Evolutionary conservation across 2,888 invertebrate species (phyloP).

Genomic region (Diaphora mendica): DNA sequence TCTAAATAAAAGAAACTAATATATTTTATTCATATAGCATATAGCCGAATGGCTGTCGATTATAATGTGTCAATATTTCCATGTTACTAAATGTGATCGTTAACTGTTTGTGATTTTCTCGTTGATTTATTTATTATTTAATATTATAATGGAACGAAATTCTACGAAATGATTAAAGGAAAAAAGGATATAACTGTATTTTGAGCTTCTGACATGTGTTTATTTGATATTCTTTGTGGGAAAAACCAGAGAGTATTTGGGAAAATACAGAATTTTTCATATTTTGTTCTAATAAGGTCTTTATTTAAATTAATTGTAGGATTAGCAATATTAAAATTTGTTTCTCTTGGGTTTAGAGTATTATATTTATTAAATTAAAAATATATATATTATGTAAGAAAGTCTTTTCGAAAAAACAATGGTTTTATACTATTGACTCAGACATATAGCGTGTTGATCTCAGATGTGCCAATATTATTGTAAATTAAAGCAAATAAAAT

Average conservation of each 20-base stretch:
- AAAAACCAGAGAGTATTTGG: background rate
- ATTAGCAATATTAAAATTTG: background rate
- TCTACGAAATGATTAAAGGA: background rate
- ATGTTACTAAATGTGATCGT: background rate
- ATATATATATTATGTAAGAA: background rate
- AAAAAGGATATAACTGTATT: background rate
- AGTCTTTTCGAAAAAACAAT: background rate
- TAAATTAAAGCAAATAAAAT: slow-evolving; percentile 42
- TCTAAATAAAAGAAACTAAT: too few relatives aligned
- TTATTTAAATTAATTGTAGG: too few relatives aligned
- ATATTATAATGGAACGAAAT: background rate
- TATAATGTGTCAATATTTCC: background rate
- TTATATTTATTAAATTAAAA: background rate
- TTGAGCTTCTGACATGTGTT: background rate
- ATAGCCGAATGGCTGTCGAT: too few relatives aligned
- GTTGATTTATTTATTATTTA: background rate
- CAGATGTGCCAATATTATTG: slow-evolving; percentile 41
- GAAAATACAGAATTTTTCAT: background rate
- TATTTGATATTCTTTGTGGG: background rate
- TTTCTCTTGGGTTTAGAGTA: background rate
- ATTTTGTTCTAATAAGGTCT: background rate
- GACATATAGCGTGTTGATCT: slow-evolving; percentile 30
- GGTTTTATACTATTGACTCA: background rate
- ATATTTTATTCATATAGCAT: too few relatives aligned
- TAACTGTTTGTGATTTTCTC: background rate